Base-by-base conservation (phyloP, 2,113 vertebrate species). In the Pao palembangensis region DNA sequence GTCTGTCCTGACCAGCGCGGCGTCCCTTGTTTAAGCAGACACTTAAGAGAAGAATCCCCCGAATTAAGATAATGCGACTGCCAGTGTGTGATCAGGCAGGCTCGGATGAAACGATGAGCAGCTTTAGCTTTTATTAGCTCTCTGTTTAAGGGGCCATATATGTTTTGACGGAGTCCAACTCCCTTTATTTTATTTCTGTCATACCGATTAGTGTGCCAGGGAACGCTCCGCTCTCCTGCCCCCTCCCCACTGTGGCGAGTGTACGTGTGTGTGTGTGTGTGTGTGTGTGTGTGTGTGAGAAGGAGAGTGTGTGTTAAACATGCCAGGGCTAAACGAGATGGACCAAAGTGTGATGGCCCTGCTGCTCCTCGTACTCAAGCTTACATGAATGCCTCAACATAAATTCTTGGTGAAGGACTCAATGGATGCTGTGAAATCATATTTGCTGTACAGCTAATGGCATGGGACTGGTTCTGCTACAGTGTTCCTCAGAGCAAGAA, bases 161-260 rank as follows among this genome's bases (percentile, higher is more conserved):
- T 82, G 89, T 93, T 90, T 90, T 92, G 91, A 91, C 91, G 85
- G 86, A 88, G 90, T 91, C 84, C 89, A 84, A 91, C 90, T 92
- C 90, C 89, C 90, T 90, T 89, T 90, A 88, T 91, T 93, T 92
- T 91, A 88, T 91, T 92, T 92, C 91, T 93, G 93, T 90, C 92
- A 90, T 85, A 83, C 66, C 91, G 91, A 92, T 90, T 91, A 90
- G 80, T 76, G 81, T 82, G 79, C 86, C 72, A 62, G 63, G 84
- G 80, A 87, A 87, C 61, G 67, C 74, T n/a, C 71, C 75, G 62
- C 76, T 80, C 75, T 17, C 44, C 41, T 23, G 21, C 15, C 2
- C 50, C 80, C 74, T 70, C 85, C 80, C 73, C 79, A 78, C 76
- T 61, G 80, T 76, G 85, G 79, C 74, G 78, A 78, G 76, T 61